These are phyloP conservation scores for Amiota communis DNA, from an alignment of 2,888 invertebrate genomes.

Conservation along the genomic window DNA sequence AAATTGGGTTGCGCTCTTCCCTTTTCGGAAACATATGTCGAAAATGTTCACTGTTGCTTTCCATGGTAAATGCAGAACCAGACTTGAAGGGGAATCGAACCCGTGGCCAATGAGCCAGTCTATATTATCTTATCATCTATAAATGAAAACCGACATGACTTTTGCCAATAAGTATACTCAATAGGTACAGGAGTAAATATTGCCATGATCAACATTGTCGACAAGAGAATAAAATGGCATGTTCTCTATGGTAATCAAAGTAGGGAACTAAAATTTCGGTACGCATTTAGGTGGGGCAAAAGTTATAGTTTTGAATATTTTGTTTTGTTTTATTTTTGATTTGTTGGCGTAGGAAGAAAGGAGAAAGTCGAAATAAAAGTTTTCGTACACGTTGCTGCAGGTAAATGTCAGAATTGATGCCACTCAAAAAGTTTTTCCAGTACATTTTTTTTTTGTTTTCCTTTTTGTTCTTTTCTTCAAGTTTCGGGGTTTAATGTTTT, in stretches of 20 bases:
- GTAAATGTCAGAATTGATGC: conserved; percentile 71
- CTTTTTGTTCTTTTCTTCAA: conserved; percentile 6
- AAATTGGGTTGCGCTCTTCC: too few species aligned
- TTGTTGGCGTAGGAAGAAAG: not conserved
- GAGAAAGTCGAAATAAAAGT: conserved; percentile 39
- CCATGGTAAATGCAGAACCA: too few species aligned
- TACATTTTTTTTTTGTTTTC: conserved; percentile 10
- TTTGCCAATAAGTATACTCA: too few species aligned
- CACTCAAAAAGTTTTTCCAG: conserved; percentile 53
- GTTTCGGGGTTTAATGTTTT: conserved; percentile 10
- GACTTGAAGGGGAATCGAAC: too few species aligned
- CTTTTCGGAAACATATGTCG: too few species aligned
- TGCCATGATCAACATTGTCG: too few species aligned
- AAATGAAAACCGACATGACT: too few species aligned
- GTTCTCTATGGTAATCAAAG: not conserved
- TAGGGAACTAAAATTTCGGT: not conserved
- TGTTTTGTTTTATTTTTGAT: conserved; percentile 3
- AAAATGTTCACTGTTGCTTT: too few species aligned
- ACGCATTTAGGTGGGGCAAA: not conserved
- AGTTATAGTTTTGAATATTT: not conserved
- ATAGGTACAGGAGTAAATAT: too few species aligned
- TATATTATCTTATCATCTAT: too few species aligned
- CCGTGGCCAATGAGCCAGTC: too few species aligned
- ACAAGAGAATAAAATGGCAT: not conserved
- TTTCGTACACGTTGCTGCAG: conserved; percentile 60